A percentile compares a stretch with the other conserved stretches of the same genome.
Evolutionary conservation across 2,888 invertebrate genomes (phyloP).

Genomic region (Catocala fraxini): DNA sequence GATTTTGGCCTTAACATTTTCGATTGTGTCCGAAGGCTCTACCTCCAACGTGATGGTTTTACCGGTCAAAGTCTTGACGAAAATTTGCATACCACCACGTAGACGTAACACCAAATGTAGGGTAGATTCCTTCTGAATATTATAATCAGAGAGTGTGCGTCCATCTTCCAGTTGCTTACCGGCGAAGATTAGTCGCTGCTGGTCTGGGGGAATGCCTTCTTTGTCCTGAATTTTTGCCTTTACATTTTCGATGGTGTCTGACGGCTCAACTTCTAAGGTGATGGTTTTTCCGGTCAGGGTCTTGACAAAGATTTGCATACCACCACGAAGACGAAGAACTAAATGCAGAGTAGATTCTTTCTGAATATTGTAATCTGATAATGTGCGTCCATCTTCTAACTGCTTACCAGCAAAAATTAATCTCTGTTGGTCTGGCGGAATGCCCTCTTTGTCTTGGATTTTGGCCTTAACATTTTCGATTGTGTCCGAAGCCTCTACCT

Average conservation of each 20-base stretch:
- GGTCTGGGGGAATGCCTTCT: slow-evolving; percentile 42
- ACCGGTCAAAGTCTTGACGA: neutral
- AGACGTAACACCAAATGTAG: slow-evolving; percentile 30
- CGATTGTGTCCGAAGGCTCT: too few species aligned
- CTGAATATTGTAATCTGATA: slow-evolving; percentile 40
- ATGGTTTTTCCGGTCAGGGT: slow-evolving; percentile 43
- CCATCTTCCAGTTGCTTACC: slow-evolving; percentile 43
- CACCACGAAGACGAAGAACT: slow-evolving; percentile 33
- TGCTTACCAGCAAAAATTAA: slow-evolving; percentile 49
- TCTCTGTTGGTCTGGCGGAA: slow-evolving; percentile 44
- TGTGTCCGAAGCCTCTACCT: slow-evolving; percentile 35
- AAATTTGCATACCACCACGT: slow-evolving; percentile 34
- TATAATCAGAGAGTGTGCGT: slow-evolving; percentile 29
- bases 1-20: too few species aligned
- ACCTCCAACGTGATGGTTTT: too few species aligned
- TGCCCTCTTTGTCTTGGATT: slow-evolving; percentile 48
- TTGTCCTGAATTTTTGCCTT: slow-evolving; percentile 44
- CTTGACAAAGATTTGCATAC: slow-evolving; percentile 46
- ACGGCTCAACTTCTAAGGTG: slow-evolving; percentile 41
- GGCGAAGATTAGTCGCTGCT: slow-evolving; percentile 40
- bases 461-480: slow-evolving; percentile 46
- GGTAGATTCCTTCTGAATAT: slow-evolving; percentile 40
- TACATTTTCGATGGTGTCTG: slow-evolving; percentile 39
- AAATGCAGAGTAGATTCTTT: slow-evolving; percentile 38
- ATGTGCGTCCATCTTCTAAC: slow-evolving; percentile 35